Percentiles rank a stretch among this genome's conserved stretches.
Conservation (phyloP, 2,113 vertebrate genomes). For the Dendropsophus ebraccatus region DNA sequence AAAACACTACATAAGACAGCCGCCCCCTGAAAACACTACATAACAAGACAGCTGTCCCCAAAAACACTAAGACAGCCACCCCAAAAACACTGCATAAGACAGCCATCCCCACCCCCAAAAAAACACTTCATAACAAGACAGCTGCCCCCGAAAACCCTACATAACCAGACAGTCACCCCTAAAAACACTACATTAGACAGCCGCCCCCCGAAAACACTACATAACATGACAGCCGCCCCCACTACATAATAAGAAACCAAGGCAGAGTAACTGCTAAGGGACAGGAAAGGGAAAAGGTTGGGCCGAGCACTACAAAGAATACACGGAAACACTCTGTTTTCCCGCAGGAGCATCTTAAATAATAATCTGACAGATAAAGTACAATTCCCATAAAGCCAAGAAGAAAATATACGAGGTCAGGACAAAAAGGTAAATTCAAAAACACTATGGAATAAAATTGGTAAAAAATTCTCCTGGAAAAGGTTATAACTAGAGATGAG, state of each 20-base stretch:
- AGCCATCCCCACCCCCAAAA: too few species aligned
- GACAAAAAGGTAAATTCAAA: background rate
- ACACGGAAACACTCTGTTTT: conserved; percentile 38
- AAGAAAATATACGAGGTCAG: background rate
- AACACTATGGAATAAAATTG: background rate
- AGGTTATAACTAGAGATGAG: too few species aligned
- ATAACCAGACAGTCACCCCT: too few species aligned
- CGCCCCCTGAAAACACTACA: too few species aligned
- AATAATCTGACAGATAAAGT: background rate
- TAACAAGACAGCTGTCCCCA: too few species aligned
- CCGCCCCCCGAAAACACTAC: background rate
- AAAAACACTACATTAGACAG: too few species aligned
- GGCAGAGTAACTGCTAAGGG: background rate
- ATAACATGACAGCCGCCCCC: background rate
- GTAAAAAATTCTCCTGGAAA: too few species aligned
- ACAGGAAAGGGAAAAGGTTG: conserved; percentile 49
- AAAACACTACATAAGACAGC: conserved; percentile 4
- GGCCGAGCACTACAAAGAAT: conserved; percentile 41
- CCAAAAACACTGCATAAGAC: too few species aligned
- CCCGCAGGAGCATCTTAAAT: conserved; percentile 34
- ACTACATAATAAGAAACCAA: background rate
- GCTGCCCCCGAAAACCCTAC: too few species aligned
- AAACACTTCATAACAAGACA: background rate
- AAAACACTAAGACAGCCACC: too few species aligned
- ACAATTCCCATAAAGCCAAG: background rate